Evolutionary conservation across 2,888 invertebrate genomes (phyloP), one percentile per base, ranked within the genome.

Genomic region (Drosophila phalerata): DNA sequence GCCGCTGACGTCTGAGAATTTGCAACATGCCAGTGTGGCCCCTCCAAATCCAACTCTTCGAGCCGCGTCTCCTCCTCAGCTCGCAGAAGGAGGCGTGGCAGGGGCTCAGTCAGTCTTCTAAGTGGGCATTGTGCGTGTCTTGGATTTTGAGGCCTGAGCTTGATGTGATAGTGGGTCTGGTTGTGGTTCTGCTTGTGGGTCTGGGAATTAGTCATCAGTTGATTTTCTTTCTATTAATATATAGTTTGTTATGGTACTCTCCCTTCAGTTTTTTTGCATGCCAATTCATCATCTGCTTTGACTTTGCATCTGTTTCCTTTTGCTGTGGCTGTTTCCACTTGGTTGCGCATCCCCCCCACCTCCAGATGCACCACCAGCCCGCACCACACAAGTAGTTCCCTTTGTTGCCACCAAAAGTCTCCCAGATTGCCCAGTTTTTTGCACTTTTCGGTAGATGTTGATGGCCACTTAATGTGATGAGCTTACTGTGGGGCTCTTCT

Each of bases 1-100:
- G 79, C 85, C 69, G 77, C 82, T 84, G 88, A 87, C 76, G 76
- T 61, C 72, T 81, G 70, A 82, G 85, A 78, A 88, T 85, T 85
- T 74, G 84, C 85, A 85, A 80, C 80, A 76, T 83, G 81, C 49
- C 57, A 13, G n/a, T 17, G 47, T 17, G 47, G 37, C n/a, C 13
- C 34, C 64, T 47, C 47, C 28, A 49, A 13, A 9, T 32, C 42
- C 42, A 38, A 3, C 8, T 38, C 15, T 15, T 28, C 28, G 6
- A 28, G 6, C 8, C 28, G 13, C 6, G 22, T 8, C n/a, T 40
- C 15, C 47, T 25, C 9, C 57, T 34, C 53, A 34, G 37, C 25
- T 30, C 9, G 32, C 32, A 52, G 38, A 30, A 28, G 52, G 28
- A 40, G 25, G 25, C 65, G 51, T 45, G 49, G 38, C 48, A 17